Evolutionary conservation across 2,113 vertebrate genomes (phyloP).

Genomic region (Phaetusa simplex): DNA sequence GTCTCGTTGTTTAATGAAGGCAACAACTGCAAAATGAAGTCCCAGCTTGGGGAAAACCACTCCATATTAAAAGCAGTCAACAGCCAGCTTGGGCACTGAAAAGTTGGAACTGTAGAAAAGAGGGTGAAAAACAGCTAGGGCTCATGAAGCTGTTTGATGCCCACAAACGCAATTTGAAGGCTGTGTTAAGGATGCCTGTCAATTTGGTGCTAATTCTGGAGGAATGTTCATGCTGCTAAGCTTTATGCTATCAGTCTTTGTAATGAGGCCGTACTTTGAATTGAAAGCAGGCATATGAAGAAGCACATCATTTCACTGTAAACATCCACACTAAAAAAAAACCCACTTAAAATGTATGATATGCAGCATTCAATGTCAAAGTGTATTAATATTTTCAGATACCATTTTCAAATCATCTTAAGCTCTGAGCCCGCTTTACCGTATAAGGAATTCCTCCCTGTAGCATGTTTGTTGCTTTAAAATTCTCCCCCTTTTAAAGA

Average conservation of each 20-base stretch:
- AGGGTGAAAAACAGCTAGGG: background rate
- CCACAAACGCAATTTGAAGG: background rate
- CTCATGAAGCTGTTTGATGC: background rate
- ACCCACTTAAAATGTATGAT: constrained; percentile 26
- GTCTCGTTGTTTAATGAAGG: background rate
- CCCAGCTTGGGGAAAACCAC: background rate
- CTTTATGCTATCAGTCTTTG: background rate
- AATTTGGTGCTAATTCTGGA: background rate
- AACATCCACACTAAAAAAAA: background rate
- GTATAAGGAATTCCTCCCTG: background rate
- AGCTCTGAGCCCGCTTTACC: background rate
- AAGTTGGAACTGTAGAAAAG: background rate
- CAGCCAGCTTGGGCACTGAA: background rate
- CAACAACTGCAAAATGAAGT: background rate
- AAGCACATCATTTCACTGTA: background rate
- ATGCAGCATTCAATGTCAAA: constrained; percentile 9
- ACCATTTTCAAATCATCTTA: constrained; percentile 10
- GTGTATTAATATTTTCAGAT: constrained; percentile 54
- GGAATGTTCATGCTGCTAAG: background rate
- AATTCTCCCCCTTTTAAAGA: background rate
- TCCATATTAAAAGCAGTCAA: background rate
- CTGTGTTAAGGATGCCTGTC: background rate
- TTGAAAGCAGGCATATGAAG: background rate
- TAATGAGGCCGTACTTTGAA: background rate
- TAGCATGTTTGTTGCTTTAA: background rate